Evolutionary conservation across 1,140 invertebrate species (phyloP).

Genomic region (Neotoxoptera formosana): DNA sequence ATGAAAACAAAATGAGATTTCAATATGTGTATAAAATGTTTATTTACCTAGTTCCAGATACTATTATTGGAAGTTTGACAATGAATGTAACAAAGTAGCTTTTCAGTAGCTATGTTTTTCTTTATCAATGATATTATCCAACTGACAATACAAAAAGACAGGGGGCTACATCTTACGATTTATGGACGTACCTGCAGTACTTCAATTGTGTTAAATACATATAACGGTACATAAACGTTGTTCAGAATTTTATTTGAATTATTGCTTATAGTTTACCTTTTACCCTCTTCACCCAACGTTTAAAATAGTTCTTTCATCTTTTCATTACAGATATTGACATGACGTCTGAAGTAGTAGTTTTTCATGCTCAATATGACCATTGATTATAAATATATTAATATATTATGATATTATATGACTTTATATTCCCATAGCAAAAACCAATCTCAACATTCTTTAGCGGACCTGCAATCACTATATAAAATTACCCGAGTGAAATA

Average conservation of each 20-base stretch:
- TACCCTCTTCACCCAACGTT: background rate
- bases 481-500: background rate
- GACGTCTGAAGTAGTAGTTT: background rate
- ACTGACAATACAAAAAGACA: constrained; percentile 26
- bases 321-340: background rate
- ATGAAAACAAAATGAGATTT: constrained; percentile 17
- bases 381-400: too few relatives aligned
- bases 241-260: constrained; percentile 15
- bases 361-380: background rate
- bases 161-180: background rate
- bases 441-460: background rate
- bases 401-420: background rate
- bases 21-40: background rate
- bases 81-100: background rate
- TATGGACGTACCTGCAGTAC: background rate
- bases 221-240: background rate
- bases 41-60: background rate
- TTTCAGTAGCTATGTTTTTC: constrained; percentile 39
- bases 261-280: constrained; percentile 18
- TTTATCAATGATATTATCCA: constrained; percentile 17
- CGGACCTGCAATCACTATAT: background rate
- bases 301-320: background rate
- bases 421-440: background rate
- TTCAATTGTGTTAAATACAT: constrained; percentile 23
- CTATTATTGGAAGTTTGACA: background rate